Conservation (phyloP, 53 echinoderm and acorn worm genomes). For the Arbacia lixula region DNA sequence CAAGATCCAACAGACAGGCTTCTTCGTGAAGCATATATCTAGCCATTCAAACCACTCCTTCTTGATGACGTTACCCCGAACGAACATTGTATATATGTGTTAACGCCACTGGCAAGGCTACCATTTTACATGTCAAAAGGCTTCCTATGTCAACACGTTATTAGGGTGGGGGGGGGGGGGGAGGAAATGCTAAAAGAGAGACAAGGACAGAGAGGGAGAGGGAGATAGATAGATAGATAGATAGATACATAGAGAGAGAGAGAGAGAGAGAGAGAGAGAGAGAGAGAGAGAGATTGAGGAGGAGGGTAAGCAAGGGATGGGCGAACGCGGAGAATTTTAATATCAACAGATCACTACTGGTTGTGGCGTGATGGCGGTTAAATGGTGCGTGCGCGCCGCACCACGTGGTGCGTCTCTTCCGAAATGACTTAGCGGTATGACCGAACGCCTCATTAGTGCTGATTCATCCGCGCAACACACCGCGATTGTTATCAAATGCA, state of each 20-base stretch:
- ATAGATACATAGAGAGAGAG: neutral
- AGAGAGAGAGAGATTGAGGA: neutral
- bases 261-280: neutral
- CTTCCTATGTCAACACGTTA: too few relatives aligned
- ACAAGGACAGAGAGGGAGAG: neutral
- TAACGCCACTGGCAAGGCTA: too few relatives aligned
- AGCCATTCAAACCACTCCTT: too few relatives aligned
- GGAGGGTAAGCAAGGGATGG: neutral
- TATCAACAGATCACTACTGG: constrained; percentile 17
- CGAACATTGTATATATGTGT: too few relatives aligned
- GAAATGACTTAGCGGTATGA: constrained; percentile 21
- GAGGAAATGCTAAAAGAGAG: neutral
- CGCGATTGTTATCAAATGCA: too few relatives aligned
- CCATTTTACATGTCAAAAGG: too few relatives aligned
- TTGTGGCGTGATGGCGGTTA: constrained; percentile 8
- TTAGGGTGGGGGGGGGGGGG: too few relatives aligned
- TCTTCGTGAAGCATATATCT: too few relatives aligned
- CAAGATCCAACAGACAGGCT: too few relatives aligned
- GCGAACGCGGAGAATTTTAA: neutral
- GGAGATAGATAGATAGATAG: too few relatives aligned
- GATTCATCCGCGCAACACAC: too few relatives aligned
- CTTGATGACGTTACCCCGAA: too few relatives aligned
- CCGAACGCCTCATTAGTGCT: constrained; percentile 32
- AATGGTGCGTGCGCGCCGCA: constrained; percentile 6
- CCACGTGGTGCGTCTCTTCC: constrained; percentile 24